phyloP scores from a whole-genome alignment of 2,888 invertebrate species.

The Chorisops tibialis region DNA sequence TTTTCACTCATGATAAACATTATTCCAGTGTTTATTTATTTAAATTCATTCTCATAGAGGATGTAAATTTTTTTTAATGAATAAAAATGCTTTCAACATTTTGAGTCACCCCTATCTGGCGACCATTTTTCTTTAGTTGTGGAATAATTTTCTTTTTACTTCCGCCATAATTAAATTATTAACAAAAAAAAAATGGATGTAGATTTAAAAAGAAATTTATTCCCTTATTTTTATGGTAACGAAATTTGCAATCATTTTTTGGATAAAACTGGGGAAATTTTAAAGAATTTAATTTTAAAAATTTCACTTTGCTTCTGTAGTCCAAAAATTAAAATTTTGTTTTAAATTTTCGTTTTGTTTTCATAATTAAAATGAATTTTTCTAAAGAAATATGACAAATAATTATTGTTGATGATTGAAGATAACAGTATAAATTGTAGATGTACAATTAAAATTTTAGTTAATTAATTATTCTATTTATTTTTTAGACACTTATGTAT shows the following conservation, averaged over 20 bases:
- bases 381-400: neutral
- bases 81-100: neutral
- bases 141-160: constrained; percentile 18
- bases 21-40: constrained; percentile 13
- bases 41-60: neutral
- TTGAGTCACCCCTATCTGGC: neutral
- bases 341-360: neutral
- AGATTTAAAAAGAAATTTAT: neutral
- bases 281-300: constrained; percentile 12
- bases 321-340: neutral
- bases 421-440: constrained; percentile 6
- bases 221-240: neutral
- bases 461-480: constrained; percentile 23
- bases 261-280: neutral
- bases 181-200: neutral
- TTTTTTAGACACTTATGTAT: constrained; percentile 18
- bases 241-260: neutral
- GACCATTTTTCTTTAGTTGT: constrained; percentile 7
- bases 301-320: neutral
- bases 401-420: neutral
- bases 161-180: neutral
- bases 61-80: neutral
- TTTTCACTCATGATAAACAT: neutral
- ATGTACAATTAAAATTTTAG: constrained; percentile 21
- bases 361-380: neutral